Base-by-base conservation (phyloP, 2,797 vertebrate genomes). In the Glossophaga mutica region DNA sequence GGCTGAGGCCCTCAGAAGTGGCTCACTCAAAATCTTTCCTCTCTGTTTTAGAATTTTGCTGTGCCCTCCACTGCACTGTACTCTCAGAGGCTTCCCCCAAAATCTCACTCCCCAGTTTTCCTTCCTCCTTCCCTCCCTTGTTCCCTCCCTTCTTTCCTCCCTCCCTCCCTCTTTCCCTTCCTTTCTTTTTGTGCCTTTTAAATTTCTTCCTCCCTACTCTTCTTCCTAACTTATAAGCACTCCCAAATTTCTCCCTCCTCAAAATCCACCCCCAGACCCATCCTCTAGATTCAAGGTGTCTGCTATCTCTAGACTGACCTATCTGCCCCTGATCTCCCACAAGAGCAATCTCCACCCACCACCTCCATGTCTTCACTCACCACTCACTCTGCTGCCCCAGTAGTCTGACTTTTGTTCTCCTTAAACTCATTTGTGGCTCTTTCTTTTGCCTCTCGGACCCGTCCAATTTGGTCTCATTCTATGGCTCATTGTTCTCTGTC, bases 121-220 rank as follows among this genome's bases (percentile, higher is more conserved):
- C 32, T 94, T 12, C 11, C 24, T 62, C 16, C 15, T 11, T 18
- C 21, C 21, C 4, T 34, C 37, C 0, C 16, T 16, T 6, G 0
- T 0, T 18, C 4, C 0, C 0, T 39, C 9, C 44, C 37, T 1
- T 9, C 24, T 71, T 42, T 55, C 2, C 3, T n/a, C 26, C 2
- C 32, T 18, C 4, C 0, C 0, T 39, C 9, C 6, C 15, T 65
- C 12, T 24, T 52, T 57, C 44, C 32, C 39, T 14, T 2, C 10
- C 26, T 73, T 42, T 68, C 3, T 77, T 32, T 3, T 21, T 15
- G 12, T 57, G 0, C 11, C 19, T 73, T 57, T 26, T 92, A 79
- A 93, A 81, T 87, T 87, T 89, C 9, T 86, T 70, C 73, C 22
- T 55, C 34, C 78, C 11, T 39, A 42, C 18, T 46, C 19, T 34